These are phyloP conservation scores for Acanthopagrus latus DNA, from an alignment of 2,797 vertebrate species.

Conservation along the genomic window DNA sequence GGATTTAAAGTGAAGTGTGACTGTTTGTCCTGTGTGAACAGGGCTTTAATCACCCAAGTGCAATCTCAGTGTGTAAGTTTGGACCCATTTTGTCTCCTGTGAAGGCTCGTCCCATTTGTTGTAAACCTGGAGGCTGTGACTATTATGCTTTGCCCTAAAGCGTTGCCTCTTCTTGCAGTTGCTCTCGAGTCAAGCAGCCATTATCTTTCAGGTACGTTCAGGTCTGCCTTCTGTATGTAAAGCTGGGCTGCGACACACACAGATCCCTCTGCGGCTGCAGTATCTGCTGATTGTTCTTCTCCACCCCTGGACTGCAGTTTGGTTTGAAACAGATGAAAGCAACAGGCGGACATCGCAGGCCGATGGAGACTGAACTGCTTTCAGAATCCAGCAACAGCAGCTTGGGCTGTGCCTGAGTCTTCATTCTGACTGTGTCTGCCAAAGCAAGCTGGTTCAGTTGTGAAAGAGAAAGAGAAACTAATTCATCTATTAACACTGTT, in stretches of 20 bases:
- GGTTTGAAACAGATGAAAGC: slow-evolving; percentile 42
- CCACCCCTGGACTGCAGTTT: slow-evolving; percentile 67
- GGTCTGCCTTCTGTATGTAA: slow-evolving; percentile 62
- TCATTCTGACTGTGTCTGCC: slow-evolving; percentile 3
- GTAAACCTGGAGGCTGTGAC: slow-evolving; percentile 62
- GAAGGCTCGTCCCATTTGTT: slow-evolving; percentile 45
- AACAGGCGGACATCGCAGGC: slow-evolving; percentile 37
- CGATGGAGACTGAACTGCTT: slow-evolving; percentile 63
- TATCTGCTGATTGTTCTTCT: slow-evolving; percentile 64
- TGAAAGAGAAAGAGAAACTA: slow-evolving; percentile 32
- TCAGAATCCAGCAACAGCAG: slow-evolving; percentile 57
- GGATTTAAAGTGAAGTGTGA: background rate
- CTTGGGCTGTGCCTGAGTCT: slow-evolving; percentile 62
- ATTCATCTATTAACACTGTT: slow-evolving; percentile 39
- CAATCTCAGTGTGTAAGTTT: slow-evolving; percentile 33
- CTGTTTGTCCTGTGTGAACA: background rate
- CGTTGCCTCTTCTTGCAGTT: slow-evolving; percentile 86
- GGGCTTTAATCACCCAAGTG: background rate
- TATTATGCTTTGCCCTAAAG: slow-evolving; percentile 78
- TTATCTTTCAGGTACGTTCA: slow-evolving; percentile 86
- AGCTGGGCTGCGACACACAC: slow-evolving; percentile 67
- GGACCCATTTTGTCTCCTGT: slow-evolving; percentile 49
- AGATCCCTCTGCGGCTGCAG: slow-evolving; percentile 53
- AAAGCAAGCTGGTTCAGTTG: background rate
- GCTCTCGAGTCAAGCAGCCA: slow-evolving; percentile 77